phyloP scores from a whole-genome alignment of 2,113 vertebrate species.

The Macaca mulatta region DNA sequence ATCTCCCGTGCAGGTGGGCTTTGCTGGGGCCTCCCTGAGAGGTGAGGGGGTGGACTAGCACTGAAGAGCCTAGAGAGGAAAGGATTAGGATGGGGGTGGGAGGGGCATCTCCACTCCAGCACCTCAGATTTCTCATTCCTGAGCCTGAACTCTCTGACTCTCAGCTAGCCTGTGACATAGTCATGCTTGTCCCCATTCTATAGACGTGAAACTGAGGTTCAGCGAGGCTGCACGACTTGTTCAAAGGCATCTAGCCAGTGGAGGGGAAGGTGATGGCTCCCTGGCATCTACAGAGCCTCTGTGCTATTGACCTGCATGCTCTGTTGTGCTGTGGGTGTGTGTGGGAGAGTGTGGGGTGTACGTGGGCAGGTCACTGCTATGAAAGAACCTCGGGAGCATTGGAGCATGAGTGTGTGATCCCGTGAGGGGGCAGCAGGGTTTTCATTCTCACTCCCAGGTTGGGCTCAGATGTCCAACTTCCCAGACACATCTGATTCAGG shows the following conservation, averaged over 20 bases:
- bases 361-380: background rate
- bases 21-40: conserved; percentile 46
- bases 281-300: background rate
- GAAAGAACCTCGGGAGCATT: background rate
- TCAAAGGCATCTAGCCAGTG: background rate
- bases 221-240: background rate
- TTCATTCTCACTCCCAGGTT: background rate
- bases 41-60: background rate
- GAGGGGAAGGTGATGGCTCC: background rate
- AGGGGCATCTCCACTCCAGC: background rate
- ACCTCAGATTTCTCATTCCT: conserved; percentile 15
- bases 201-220: conserved; percentile 48
- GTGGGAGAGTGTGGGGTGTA: background rate
- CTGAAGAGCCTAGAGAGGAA: background rate
- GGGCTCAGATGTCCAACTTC: conserved; percentile 18
- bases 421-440: background rate
- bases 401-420: background rate
- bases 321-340: background rate
- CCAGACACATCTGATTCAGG: conserved; percentile 29
- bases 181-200: background rate
- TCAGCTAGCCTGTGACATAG: background rate
- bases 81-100: background rate
- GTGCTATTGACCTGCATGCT: background rate
- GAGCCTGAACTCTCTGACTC: background rate
- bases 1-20: conserved; percentile 75